Base-by-base conservation (phyloP, 2,113 vertebrate species). In the Trogon surrucura region DNA sequence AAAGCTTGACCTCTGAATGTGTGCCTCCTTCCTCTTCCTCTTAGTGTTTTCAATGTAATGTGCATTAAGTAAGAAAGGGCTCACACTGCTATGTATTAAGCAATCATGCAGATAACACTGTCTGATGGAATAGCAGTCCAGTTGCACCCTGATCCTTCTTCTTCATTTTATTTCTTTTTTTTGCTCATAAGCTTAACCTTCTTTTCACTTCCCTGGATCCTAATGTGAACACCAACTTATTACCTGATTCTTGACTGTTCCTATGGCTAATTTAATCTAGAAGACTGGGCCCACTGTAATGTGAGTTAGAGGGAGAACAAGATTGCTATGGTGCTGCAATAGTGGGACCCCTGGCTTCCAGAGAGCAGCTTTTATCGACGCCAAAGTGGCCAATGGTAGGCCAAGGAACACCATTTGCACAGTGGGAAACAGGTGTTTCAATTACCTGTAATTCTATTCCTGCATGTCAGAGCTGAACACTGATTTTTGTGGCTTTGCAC, bases 221-320 rank as follows among this genome's bases (percentile, higher is more conserved):
- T 61, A 26, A 72, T 5, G 20, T 73, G 13, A 75, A 18, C 41
- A 69, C 34, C 4, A 67, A 8, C 5, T 25, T 82, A 19, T 18
- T 72, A 4, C 16, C 6, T 23, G 23, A 75, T 41, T 82, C 58
- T 85, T 85, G 5, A 17, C 17, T 45, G 16, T 58, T 85, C 19
- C 53, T 69, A 4, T 11, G 32, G 20, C 5, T 86, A 16, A 62
- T 85, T 91, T 19, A 73, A 6, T 34, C 27, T 47, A 48, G 58
- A 83, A 92, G 73, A 8, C 6, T 30, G 70, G 0, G 0, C 2
- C 22, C 29, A 34, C 11, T 7, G 6, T 27, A 58, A 19, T 0
- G 1, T 17, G 17, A 83, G 27, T 47, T 73, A 34, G 58, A 47
- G 27, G 26, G 5, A 13, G 18, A 78, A 26, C 3, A 47, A 44